Conservation (phyloP, 2,113 vertebrate genomes). For the Protobothrops flavoviridis region DNA sequence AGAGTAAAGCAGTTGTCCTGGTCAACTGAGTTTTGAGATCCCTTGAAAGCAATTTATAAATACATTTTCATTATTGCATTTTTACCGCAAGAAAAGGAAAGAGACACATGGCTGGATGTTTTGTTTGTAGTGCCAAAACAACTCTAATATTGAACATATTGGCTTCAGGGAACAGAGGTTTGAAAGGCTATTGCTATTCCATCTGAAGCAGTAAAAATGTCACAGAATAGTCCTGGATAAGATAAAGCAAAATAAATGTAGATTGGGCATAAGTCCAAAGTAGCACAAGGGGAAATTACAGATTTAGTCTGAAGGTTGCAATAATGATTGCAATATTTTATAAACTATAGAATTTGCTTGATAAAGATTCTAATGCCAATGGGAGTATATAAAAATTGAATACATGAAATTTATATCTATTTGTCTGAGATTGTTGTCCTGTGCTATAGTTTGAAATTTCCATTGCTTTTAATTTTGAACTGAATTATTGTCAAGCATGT, state of each 20-base stretch:
- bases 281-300: neutral
- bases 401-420: neutral
- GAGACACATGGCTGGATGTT: neutral
- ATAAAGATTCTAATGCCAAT: neutral
- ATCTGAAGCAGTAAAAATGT: neutral
- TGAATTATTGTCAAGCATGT: neutral
- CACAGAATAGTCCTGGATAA: neutral
- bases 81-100: neutral
- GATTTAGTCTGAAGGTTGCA: neutral
- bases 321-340: neutral
- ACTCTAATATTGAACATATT: neutral
- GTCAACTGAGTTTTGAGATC: neutral
- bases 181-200: neutral
- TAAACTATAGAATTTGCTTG: neutral
- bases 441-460: conserved; percentile 17
- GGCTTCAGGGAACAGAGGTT: neutral
- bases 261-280: neutral
- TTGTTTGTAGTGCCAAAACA: neutral
- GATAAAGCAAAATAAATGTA: neutral
- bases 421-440: conserved; percentile 15
- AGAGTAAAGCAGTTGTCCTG: neutral
- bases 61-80: neutral
- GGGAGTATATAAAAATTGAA: neutral
- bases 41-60: neutral
- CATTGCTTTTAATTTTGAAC: neutral